Base-by-base conservation (phyloP, 2,797 vertebrate species). In the Dallia pectoralis region DNA sequence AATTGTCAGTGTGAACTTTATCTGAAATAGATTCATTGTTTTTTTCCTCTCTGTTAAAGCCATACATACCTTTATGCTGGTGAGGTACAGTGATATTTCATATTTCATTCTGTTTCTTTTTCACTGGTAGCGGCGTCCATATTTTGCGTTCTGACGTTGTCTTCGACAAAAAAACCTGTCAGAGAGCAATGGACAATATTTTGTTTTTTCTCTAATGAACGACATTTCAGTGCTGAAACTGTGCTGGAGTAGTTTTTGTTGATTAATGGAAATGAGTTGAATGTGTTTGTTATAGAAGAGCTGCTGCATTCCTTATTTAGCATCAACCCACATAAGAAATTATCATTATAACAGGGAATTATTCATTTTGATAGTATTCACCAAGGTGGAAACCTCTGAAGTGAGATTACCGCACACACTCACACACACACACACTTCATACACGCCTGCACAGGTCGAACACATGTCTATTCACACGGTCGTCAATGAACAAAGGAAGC, bases 1-100 rank as follows among this genome's bases (percentile, higher is more conserved):
- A 90, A 90, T 84, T 87, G 86, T 87, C 76, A 19, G 32, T 2
- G 61, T 89, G 86, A 88, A 89, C 85, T 89, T 90, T 86, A 73
- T 79, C 74, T 75, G 56, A 81, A 62, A 75, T 81, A 67, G 67
- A 78, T 82, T 83, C 71, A 85, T 86, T 85, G 83, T 75, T 74
- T 40, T 73, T 56, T 71, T 67, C 64, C 74, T 74, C 59, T 33
- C 47, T 70, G 69, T 64, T 79, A 61, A 61, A 64, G 40, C 51
- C 62, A 67, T 53, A 61, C 62, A 67, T 53, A 61, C 49, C 36
- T 33, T 69, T 27, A 27, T 67, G 53, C 70, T 29, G 51, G 30
- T 14, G 19, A n/a, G 61, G 32, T 25, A 27, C 53, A 19, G 70
- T 29, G 47, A 70, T 61, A 70, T 29, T 8, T 25, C 32, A 53